Conservation (phyloP, 2,888 invertebrate species). For the Patella pellucida region DNA sequence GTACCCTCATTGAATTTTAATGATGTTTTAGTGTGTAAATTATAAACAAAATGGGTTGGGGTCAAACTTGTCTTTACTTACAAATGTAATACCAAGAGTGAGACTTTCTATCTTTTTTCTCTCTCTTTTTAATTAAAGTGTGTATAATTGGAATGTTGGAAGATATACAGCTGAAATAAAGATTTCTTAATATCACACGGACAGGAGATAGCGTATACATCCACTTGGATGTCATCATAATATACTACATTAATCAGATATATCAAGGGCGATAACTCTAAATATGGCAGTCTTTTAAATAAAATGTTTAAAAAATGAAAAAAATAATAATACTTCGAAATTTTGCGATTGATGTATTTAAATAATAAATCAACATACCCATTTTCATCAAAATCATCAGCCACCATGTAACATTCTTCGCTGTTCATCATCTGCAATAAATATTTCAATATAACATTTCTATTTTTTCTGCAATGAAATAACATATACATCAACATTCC, state of each 20-base stretch:
- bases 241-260: too few species aligned
- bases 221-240: too few species aligned
- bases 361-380: not conserved
- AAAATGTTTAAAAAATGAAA: not conserved
- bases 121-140: not conserved
- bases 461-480: too few species aligned
- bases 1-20: too few species aligned
- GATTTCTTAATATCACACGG: too few species aligned
- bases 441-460: not conserved
- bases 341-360: too few species aligned
- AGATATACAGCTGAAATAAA: not conserved
- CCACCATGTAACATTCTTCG: not conserved
- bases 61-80: not conserved
- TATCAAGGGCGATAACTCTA: too few species aligned
- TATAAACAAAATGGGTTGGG: too few species aligned
- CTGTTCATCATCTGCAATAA: not conserved
- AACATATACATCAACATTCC: too few species aligned
- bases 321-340: not conserved
- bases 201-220: too few species aligned
- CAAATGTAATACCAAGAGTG: slow-evolving; percentile 4
- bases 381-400: not conserved
- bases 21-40: too few species aligned
- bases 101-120: not conserved
- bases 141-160: slow-evolving; percentile 6
- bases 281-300: too few species aligned